phyloP scores from a whole-genome alignment of 2,113 vertebrate genomes.

The Aphyosemion australe region DNA sequence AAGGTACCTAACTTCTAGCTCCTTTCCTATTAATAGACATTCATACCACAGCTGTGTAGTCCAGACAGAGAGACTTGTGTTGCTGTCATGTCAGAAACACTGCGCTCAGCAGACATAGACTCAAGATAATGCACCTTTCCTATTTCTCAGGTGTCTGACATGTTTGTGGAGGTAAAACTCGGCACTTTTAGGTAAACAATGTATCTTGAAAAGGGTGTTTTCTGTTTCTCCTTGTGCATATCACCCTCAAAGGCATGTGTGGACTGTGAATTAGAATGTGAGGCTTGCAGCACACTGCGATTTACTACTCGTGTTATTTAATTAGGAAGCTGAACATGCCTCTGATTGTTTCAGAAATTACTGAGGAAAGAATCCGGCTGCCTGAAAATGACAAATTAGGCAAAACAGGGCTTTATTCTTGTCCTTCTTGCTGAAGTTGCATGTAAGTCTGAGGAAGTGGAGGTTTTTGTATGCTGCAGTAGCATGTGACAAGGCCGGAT shows the following conservation, averaged over 20 bases:
- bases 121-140: neutral
- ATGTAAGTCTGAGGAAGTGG: constrained; percentile 22
- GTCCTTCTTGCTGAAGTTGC: constrained; percentile 12
- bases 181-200: constrained; percentile 8
- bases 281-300: constrained; percentile 1
- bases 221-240: constrained; percentile 6
- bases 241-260: constrained; percentile 3
- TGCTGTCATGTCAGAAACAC: constrained; percentile 36
- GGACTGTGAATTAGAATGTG: constrained; percentile 9
- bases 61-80: constrained; percentile 16
- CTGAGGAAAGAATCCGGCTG: constrained; percentile 5
- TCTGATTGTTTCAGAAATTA: constrained; percentile 50
- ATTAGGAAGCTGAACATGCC: constrained; percentile 52
- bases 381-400: constrained; percentile 16
- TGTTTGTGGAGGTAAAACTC: constrained; percentile 1
- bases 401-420: constrained; percentile 28
- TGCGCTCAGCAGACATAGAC: constrained; percentile 14
- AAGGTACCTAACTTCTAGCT: constrained; percentile 35
- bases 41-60: constrained; percentile 35
- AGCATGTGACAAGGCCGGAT: neutral
- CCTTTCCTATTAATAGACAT: constrained; percentile 51
- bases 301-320: constrained; percentile 44
- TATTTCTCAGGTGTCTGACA: constrained; percentile 15
- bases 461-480: constrained; percentile 2
- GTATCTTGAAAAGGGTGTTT: neutral